Conservation (phyloP, 2,888 invertebrate species). For the Galerucella pusilla region DNA sequence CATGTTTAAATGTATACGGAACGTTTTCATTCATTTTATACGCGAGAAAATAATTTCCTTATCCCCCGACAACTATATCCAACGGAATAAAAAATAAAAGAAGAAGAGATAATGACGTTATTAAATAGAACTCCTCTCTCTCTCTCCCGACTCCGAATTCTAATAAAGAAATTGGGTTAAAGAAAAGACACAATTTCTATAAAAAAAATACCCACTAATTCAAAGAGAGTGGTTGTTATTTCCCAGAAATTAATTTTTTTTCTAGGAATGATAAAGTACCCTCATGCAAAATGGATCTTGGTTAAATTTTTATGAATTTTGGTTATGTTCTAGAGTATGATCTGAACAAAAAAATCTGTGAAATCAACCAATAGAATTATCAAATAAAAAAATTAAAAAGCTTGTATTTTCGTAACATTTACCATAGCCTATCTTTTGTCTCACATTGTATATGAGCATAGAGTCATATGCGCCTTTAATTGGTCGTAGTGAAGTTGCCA, state of each 20-base stretch:
- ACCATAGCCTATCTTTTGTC: too few relatives aligned
- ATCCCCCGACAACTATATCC: conserved; percentile 21
- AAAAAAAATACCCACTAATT: conserved; percentile 10
- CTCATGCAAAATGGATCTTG: too few relatives aligned
- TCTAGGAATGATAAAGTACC: too few relatives aligned
- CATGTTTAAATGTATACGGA: neutral
- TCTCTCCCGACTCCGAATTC: conserved; percentile 27
- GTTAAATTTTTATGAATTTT: too few relatives aligned
- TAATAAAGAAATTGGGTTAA: conserved; percentile 38
- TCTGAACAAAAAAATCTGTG: too few relatives aligned
- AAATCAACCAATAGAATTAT: too few relatives aligned
- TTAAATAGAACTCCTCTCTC: conserved; percentile 32
- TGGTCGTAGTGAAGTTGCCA: too few relatives aligned
- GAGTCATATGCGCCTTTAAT: too few relatives aligned
- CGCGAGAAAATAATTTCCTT: conserved; percentile 23
- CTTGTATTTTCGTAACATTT: too few relatives aligned
- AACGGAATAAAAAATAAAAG: conserved; percentile 33
- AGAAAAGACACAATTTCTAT: conserved; percentile 19
- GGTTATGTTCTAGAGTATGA: too few relatives aligned
- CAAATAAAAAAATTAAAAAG: too few relatives aligned
- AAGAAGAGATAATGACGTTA: conserved; percentile 39
- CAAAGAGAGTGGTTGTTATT: conserved; percentile 17
- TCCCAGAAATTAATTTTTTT: neutral
- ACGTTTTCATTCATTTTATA: neutral
- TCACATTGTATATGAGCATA: too few relatives aligned